phyloP scores from a whole-genome alignment of 2,888 invertebrate species.

The Athetis lepigone region DNA sequence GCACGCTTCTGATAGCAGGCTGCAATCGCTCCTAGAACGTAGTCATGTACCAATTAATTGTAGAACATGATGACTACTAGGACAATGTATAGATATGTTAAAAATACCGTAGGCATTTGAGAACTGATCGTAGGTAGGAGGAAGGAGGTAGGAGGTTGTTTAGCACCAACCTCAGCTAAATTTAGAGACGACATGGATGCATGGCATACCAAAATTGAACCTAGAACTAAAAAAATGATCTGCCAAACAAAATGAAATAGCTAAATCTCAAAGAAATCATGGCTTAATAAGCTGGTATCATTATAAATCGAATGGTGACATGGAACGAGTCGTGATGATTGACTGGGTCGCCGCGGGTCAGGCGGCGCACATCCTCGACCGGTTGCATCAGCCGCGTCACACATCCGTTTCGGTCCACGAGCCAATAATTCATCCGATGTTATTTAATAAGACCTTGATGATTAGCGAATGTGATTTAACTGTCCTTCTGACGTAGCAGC shows the following conservation, averaged over 20 bases:
- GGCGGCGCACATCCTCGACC: constrained; percentile 31
- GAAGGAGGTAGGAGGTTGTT: too few species aligned
- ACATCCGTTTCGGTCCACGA: constrained; percentile 33
- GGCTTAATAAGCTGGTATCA: neutral
- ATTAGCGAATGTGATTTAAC: neutral
- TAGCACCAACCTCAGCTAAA: too few species aligned
- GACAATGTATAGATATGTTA: neutral
- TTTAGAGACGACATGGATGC: neutral
- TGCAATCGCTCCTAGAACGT: constrained; percentile 10
- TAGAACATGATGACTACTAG: neutral
- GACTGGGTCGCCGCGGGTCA: constrained; percentile 32
- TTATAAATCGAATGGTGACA: constrained; percentile 13
- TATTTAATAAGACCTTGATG: constrained; percentile 11
- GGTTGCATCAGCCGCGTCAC: constrained; percentile 42
- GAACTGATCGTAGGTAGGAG: too few species aligned
- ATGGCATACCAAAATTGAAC: too few species aligned
- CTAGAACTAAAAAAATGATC: neutral
- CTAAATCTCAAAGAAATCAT: neutral
- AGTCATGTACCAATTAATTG: neutral
- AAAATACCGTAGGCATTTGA: neutral
- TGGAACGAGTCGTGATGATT: constrained; percentile 6
- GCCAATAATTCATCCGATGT: constrained; percentile 16
- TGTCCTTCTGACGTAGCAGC: constrained; percentile 1
- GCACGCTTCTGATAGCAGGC: constrained; percentile 39
- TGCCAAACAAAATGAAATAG: neutral